Evolutionary conservation across 2,797 vertebrate genomes (phyloP).

Genomic region (Phyllotis vaccarum): DNA sequence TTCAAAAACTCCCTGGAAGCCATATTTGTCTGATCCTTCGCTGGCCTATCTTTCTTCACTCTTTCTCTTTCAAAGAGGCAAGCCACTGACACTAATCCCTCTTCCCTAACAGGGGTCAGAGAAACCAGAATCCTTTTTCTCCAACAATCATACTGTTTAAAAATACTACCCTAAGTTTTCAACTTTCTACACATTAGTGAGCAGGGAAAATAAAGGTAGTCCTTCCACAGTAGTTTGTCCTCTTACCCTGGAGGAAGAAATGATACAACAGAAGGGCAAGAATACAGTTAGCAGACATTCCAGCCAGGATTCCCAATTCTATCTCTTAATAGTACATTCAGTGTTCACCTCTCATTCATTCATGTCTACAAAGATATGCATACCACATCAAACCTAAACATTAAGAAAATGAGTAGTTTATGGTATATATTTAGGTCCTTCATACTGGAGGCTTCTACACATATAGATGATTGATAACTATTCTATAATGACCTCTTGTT

Average conservation of each 20-base stretch:
- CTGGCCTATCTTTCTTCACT: neutral
- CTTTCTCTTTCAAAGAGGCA: neutral
- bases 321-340: neutral
- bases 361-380: neutral
- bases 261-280: neutral
- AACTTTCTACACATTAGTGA: neutral
- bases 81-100: neutral
- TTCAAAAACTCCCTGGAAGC: neutral
- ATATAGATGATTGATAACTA: neutral
- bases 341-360: neutral
- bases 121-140: neutral
- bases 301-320: neutral
- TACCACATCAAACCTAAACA: neutral
- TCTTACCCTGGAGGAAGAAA: neutral
- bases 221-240: neutral
- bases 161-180: neutral
- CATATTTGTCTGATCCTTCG: neutral
- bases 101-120: neutral
- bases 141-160: neutral
- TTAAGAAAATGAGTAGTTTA: neutral
- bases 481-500: neutral
- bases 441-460: neutral
- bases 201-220: neutral
- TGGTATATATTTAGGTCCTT: neutral
- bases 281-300: neutral